Evolutionary conservation across 2,113 vertebrate species (phyloP).

Genomic region (Odocoileus hemionus): DNA sequence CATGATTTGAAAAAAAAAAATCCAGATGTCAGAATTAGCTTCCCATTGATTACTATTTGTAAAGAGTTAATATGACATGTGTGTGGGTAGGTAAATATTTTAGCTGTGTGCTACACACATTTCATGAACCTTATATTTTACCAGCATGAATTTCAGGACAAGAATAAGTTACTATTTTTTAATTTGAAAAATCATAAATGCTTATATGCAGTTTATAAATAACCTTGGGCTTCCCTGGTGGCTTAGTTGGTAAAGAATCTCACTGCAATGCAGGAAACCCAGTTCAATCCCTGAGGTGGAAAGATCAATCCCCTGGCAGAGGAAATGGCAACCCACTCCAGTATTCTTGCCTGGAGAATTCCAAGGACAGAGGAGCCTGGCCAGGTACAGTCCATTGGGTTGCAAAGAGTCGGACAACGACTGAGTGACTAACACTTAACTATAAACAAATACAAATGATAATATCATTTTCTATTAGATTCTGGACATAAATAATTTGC

Average conservation of each 20-base stretch:
- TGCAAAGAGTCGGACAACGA: background rate
- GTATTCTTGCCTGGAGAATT: background rate
- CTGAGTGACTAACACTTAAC: background rate
- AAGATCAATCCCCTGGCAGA: background rate
- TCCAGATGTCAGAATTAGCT: background rate
- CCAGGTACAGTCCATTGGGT: background rate
- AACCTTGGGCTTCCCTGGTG: background rate
- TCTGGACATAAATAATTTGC: background rate
- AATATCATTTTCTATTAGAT: background rate
- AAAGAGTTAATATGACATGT: background rate
- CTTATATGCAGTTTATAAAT: background rate
- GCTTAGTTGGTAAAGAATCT: background rate
- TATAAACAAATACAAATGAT: background rate
- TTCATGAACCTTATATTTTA: background rate
- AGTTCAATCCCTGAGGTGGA: background rate
- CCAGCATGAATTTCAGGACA: background rate
- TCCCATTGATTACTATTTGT: background rate
- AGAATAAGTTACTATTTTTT: background rate
- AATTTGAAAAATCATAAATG: background rate
- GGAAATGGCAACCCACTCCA: background rate
- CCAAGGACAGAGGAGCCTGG: background rate
- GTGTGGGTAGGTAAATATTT: background rate
- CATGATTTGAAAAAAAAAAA: background rate
- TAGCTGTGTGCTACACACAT: background rate
- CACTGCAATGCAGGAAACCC: background rate